Base-by-base conservation (phyloP, 2,113 vertebrate genomes). In the Coturnix japonica region DNA sequence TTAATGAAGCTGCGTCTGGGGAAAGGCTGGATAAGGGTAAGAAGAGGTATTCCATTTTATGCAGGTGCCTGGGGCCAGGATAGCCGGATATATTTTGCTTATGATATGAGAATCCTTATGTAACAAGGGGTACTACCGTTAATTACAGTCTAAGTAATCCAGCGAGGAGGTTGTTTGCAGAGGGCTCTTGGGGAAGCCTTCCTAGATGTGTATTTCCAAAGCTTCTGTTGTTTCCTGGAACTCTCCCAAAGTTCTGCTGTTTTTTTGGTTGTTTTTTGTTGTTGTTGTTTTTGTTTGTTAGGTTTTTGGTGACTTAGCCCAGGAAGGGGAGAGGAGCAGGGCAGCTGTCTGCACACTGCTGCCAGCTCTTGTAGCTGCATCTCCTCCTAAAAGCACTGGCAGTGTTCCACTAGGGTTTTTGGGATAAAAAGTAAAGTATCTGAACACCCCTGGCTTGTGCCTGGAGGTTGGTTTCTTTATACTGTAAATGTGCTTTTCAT, bases 71-170 rank as follows among this genome's bases (percentile, higher is more conserved):
- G 53, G 16, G 17, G 28, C 33, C 23, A 7, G 20, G 26, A 25
- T 46, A 37, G 22, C 23, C 64, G n/a, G 8, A 21, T 46, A 3
- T 1, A 73, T 78, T 78, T 79, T 47, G 22, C 49, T 69, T 65
- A 49, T 41, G 30, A 5, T 18, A 3, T 39, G 7, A 23, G 39
- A 43, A 56, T 51, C 39, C 26, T 37, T 44, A 12, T 13, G 15
- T 46, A 22, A 65, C 44, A 19, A 69, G 13, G 7, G 23, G 20
- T 41, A 28, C 23, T 39, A 9, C 28, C 0, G 0, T 41, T 6
- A 72, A 13, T 81, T 81, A 61, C 44, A 69, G 63, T 26, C 39
- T 9, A 20, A 11, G 16, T 33, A 69, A 33, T n/a, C 21, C 14
- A 14, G 37, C 33, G 35, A 74, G 49, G 33, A 37, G 39, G 14